These are phyloP conservation scores for Anthonomus grandis DNA, from an alignment of 1,140 invertebrate genomes.

Conservation along the genomic window DNA sequence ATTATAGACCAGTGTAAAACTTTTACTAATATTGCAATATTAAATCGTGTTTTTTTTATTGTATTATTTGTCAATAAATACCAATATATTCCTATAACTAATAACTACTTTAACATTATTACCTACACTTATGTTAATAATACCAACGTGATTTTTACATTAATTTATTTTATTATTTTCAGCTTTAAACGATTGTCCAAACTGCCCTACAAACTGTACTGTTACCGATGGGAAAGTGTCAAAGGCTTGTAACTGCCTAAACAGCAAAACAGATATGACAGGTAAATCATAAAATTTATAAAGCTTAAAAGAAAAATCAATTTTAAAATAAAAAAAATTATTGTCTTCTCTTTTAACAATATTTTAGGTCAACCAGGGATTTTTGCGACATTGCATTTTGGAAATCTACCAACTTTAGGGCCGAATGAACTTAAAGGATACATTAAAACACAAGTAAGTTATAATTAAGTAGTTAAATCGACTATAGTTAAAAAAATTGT, in stretches of 20 bases:
- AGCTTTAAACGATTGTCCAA: constrained; percentile 23
- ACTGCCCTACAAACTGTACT: constrained; percentile 39
- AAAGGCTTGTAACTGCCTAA: constrained; percentile 42
- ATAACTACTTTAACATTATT: no score
- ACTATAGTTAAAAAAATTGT: no score
- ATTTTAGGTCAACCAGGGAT: constrained; percentile 75
- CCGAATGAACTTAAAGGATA: constrained; percentile 26
- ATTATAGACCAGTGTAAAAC: no score
- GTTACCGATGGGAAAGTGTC: constrained; percentile 40
- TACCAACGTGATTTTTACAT: no score
- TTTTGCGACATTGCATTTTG: constrained; percentile 30
- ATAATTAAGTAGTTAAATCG: no score
- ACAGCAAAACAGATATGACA: constrained; percentile 8
- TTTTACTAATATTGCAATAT: no score
- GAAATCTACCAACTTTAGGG: constrained; percentile 31
- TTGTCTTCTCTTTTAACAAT: constrained; percentile 47
- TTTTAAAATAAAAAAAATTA: no score
- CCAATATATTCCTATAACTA: no score
- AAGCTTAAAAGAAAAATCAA: no score
- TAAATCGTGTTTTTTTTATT: no score
- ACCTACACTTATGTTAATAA: no score
- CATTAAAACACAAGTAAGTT: constrained; percentile 34
- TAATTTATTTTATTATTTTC: constrained; percentile 7
- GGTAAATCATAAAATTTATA: constrained; percentile 11
- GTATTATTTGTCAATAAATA: no score